Evolutionary conservation across 92 coral and sea anemone genomes (phyloP), one percentile per base, ranked within the genome.

Genomic region (Epizoanthus fatuus): DNA sequence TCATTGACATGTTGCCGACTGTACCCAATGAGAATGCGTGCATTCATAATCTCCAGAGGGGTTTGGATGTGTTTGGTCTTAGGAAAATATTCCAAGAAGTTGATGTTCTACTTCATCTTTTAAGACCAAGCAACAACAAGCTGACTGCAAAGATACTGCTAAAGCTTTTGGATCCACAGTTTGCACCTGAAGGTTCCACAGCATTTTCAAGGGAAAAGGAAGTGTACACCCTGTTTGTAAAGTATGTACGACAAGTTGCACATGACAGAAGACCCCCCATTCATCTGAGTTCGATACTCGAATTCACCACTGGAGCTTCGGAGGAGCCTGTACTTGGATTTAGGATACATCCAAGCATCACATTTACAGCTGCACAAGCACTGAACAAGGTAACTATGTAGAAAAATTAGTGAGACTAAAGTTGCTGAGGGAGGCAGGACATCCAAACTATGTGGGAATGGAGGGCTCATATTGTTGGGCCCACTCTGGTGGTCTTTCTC

Each of bases 241-340:
- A 94, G 77, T 94, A 88, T 89, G 88, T 91, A 8, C 74, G 93
- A 54, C 81, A 94, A 81, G 91, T 81, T 60, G 91, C 92, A 32
- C 89, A 92, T 89, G 92, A 88, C 9, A 80, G 92, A 35, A 93
- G 96, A 84, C 81, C 51, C 39, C 87, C 91, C 52, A 47, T 47
- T 47, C 52, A 7, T 47, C 12, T 47, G 52, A 47, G 52, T 47
- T 47, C 52, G 52, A 47, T 47, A 47, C 52, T 47, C 52, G 52
- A 47, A 47, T 47, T 47, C 9, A 47, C 52, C 52, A 91, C 93
- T 11, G 94, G 94, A 13, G 91, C 93, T 53, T 74, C 93, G 78
- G 96, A 89, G 73, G 93, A 93, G 68, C 93, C 94, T 69, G 92
- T 87, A 14, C 97, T 88, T 14, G 93, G 94, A 49, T 91, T 93